Percentiles rank a stretch among this genome's conserved stretches.
These are phyloP conservation scores for Crossaster papposus DNA, from an alignment of 53 echinoderm and acorn worm species.

Conservation along the genomic window DNA sequence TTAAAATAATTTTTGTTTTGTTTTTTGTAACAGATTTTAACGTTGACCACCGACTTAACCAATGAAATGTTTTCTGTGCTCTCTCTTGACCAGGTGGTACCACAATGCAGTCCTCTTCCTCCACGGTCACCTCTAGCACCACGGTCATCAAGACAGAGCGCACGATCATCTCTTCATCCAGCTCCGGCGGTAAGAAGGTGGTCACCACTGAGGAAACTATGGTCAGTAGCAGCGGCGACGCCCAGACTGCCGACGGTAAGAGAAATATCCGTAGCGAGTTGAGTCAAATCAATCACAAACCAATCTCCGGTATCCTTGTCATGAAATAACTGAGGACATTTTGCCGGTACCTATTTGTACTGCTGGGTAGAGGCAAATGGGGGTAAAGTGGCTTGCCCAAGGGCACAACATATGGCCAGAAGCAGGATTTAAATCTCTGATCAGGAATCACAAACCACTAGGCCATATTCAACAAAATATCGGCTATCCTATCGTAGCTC, in stretches of 20 bases:
- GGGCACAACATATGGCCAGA: too few relatives aligned
- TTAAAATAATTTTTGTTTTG: neutral
- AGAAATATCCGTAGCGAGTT: neutral
- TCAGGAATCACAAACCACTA: too few relatives aligned
- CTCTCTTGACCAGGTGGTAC: slow-evolving; percentile 25
- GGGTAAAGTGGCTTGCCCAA: too few relatives aligned
- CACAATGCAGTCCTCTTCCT: slow-evolving; percentile 8
- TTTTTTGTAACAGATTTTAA: slow-evolving; percentile 1
- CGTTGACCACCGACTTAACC: neutral
- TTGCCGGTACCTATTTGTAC: too few relatives aligned
- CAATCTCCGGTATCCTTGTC: too few relatives aligned
- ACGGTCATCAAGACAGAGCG: slow-evolving; percentile 34
- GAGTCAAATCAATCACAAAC: too few relatives aligned
- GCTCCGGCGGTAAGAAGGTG: slow-evolving; percentile 18
- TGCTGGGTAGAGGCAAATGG: too few relatives aligned
- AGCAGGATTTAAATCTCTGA: too few relatives aligned
- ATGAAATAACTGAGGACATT: too few relatives aligned
- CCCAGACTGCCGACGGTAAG: slow-evolving; percentile 56
- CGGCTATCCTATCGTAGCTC: too few relatives aligned
- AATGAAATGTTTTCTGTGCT: neutral
- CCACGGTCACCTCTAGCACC: slow-evolving; percentile 42
- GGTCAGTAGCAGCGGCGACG: slow-evolving; percentile 35
- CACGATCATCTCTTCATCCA: slow-evolving; percentile 44
- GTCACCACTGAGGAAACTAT: slow-evolving; percentile 36
- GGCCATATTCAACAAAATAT: too few relatives aligned